These are phyloP conservation scores for Aporrectodea caliginosa DNA, from an alignment of 1,140 invertebrate species.

Conservation along the genomic window DNA sequence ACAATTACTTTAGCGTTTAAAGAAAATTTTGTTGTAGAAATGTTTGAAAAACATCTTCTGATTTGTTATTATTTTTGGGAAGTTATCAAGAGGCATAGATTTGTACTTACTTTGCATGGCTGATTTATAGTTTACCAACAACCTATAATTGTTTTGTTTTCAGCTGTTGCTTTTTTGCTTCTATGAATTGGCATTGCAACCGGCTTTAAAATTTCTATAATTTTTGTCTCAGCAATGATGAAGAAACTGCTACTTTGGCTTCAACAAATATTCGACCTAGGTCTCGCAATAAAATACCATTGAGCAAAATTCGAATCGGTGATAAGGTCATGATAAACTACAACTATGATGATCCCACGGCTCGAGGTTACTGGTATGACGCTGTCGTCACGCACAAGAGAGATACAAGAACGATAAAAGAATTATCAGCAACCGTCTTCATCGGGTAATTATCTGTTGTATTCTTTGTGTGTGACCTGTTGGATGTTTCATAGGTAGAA, in stretches of 20 bases:
- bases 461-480: too few species aligned
- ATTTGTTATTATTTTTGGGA: too few species aligned
- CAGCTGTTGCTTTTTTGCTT: too few species aligned
- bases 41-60: too few species aligned
- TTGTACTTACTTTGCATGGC: too few species aligned
- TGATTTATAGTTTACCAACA: too few species aligned
- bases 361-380: constrained; percentile 74
- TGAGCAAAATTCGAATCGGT: constrained; percentile 62
- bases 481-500: too few species aligned
- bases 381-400: constrained; percentile 57
- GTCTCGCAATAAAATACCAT: constrained; percentile 59
- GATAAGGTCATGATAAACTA: constrained; percentile 72
- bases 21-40: too few species aligned
- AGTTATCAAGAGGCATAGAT: too few species aligned
- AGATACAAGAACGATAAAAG: constrained; percentile 48
- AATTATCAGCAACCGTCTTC: constrained; percentile 51
- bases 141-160: too few species aligned
- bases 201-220: constrained; percentile 15
- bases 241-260: neutral
- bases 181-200: too few species aligned
- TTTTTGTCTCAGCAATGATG: neutral
- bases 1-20: too few species aligned
- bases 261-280: constrained; percentile 64
- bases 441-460: constrained; percentile 46
- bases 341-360: constrained; percentile 67